Evolutionary conservation across 2,797 vertebrate genomes (phyloP), one percentile per base, ranked within the genome.

Genomic region (Cirrhinus mrigala): DNA sequence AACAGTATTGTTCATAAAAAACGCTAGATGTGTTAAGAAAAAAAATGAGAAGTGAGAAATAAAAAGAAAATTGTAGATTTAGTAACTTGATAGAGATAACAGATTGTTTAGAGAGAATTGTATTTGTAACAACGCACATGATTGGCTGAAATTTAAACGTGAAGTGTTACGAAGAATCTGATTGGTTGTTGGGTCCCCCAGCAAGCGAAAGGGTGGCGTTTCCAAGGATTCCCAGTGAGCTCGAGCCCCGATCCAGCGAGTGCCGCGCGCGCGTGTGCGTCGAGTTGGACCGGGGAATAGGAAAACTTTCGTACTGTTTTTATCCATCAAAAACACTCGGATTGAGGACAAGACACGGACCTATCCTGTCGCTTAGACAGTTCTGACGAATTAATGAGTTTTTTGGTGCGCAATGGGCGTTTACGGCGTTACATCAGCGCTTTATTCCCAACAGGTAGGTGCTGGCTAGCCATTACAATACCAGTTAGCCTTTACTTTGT

Each of bases 151-250:
- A 54, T 81, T 90, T 70, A 81, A 94, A 85, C 64, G n/a, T 24
- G 11, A 54, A 62, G 91, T 91, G 74, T 85, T 91, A 94, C 46
- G n/a, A 29, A 1, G 82, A 58, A 14, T 75, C 16, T 91, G 93
- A 95, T 96, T 96, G 95, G 95, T 69, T 75, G 24, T 79, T 52
- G 52, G 87, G 2, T 56, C 81, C 85, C 87, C 88, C 91, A 89
- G 94, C 89, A 40, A 60, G 88, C 88, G 88, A 77, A 90, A 92
- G 93, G 92, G 93, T 91, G 93, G 92, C 90, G 93, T 93, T 93
- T 86, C 90, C 88, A 83, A 90, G 91, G 93, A 89, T 90, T 92
- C 85, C 84, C 89, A 86, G 92, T 90, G 87, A 84, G 91, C 75
- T 75, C 91, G 90, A 90, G 91, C 89, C 88, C 86, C 92, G 89